phyloP scores from a whole-genome alignment of 37 sponge, comb jelly and placozoan genomes.

The Hexactinellida sp. region DNA sequence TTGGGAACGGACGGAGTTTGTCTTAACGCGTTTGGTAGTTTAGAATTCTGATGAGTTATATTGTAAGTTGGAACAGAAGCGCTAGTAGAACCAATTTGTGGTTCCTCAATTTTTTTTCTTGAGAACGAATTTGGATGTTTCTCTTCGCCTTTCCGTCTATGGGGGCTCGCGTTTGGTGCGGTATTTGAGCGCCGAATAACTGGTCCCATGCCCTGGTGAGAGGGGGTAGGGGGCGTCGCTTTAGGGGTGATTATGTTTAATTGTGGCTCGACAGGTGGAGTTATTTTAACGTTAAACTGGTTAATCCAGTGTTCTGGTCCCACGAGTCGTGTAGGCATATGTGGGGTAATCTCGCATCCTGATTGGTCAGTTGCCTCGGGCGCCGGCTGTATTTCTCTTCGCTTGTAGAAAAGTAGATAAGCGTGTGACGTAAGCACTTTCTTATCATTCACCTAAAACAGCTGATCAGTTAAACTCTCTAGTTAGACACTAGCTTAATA shows the following conservation, averaged over 20 bases:
- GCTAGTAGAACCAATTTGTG: neutral
- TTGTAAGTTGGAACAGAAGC: neutral
- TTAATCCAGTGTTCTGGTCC: neutral
- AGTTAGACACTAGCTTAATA: too few relatives aligned
- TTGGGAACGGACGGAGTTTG: slow-evolving; percentile 1
- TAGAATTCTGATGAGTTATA: neutral
- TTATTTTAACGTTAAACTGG: neutral
- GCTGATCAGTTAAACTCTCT: too few relatives aligned
- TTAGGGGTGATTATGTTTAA: neutral
- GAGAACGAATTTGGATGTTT: neutral
- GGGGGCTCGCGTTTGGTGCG: neutral
- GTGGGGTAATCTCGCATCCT: neutral
- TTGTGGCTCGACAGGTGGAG: neutral
- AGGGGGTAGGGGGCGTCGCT: neutral
- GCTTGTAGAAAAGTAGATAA: slow-evolving; percentile 74
- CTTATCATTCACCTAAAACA: slow-evolving; percentile 17
- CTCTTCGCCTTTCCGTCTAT: neutral
- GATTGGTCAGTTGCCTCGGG: neutral
- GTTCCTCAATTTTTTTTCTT: neutral
- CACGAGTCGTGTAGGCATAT: neutral
- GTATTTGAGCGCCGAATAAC: neutral
- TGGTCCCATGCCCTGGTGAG: neutral
- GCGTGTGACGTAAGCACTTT: slow-evolving; percentile 45
- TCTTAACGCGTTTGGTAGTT: neutral
- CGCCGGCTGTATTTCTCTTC: slow-evolving; percentile 21